These are phyloP conservation scores for Aulostomus chinensis DNA, from an alignment of 2,797 vertebrate species.

Conservation along the genomic window DNA sequence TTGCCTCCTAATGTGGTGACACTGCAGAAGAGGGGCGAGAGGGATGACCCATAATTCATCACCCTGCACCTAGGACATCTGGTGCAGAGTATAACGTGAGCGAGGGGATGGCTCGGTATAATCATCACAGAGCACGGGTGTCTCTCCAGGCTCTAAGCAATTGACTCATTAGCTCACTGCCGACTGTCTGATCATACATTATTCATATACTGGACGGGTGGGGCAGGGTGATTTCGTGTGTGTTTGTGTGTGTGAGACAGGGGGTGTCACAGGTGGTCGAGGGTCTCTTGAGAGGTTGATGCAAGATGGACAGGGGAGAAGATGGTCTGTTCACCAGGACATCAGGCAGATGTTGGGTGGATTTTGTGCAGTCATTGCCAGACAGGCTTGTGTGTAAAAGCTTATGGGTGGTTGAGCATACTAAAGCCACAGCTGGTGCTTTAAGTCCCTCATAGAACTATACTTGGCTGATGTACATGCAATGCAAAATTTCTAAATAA, in stretches of 20 bases:
- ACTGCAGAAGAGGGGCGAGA: conserved; percentile 50
- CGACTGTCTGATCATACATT: conserved; percentile 75
- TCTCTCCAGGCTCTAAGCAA: conserved; percentile 68
- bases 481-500: neutral
- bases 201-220: conserved; percentile 72
- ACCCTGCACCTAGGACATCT: conserved; percentile 67
- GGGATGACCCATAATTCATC: conserved; percentile 75
- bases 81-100: conserved; percentile 58
- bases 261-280: conserved; percentile 59
- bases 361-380: conserved; percentile 54
- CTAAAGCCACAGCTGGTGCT: conserved; percentile 14
- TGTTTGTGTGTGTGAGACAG: conserved; percentile 15
- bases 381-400: conserved; percentile 38
- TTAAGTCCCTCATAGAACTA: conserved; percentile 5
- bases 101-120: conserved; percentile 50
- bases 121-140: conserved; percentile 55
- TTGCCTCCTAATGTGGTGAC: conserved; percentile 53
- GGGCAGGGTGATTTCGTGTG: conserved; percentile 9
- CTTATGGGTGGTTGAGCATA: conserved; percentile 33
- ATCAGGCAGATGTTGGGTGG: conserved; percentile 70
- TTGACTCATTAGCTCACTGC: conserved; percentile 75
- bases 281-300: conserved; percentile 62
- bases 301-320: conserved; percentile 54
- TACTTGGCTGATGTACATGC: neutral
- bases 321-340: conserved; percentile 67